phyloP scores from a whole-genome alignment of 2,888 invertebrate species.

The Epirrhoe tristata region DNA sequence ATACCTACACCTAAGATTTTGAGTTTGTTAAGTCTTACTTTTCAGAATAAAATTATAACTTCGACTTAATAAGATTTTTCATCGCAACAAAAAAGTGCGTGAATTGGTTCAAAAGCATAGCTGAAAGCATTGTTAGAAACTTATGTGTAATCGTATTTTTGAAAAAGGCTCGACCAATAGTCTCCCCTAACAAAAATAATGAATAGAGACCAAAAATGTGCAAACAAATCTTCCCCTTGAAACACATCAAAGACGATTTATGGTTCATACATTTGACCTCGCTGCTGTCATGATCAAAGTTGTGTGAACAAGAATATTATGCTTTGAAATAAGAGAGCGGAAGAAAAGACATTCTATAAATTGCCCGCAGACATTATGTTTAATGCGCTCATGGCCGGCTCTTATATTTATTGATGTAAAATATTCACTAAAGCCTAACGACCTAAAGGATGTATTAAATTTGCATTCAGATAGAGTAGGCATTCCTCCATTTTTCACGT shows the following conservation, averaged over 20 bases:
- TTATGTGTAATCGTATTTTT: slow-evolving; percentile 42
- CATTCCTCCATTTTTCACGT: not conserved
- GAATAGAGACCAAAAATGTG: slow-evolving; percentile 66
- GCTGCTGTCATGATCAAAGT: slow-evolving; percentile 67
- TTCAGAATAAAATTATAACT: slow-evolving; percentile 13
- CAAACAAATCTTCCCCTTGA: slow-evolving; percentile 65
- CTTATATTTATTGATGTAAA: slow-evolving; percentile 38
- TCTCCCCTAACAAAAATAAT: slow-evolving; percentile 62
- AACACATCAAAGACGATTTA: slow-evolving; percentile 70
- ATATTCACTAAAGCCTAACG: slow-evolving; percentile 40
- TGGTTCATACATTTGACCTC: slow-evolving; percentile 77
- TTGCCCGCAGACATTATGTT: slow-evolving; percentile 52
- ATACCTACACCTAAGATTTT: slow-evolving; percentile 1
- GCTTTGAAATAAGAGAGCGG: slow-evolving; percentile 53
- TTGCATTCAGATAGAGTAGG: slow-evolving; percentile 16
- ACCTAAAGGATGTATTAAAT: slow-evolving; percentile 30
- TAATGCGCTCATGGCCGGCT: slow-evolving; percentile 44
- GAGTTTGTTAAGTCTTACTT: slow-evolving; percentile 9
- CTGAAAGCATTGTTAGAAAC: slow-evolving; percentile 38
- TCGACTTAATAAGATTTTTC: not conserved
- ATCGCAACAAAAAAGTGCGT: not conserved
- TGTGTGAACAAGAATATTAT: slow-evolving; percentile 65
- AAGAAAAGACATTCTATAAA: slow-evolving; percentile 56
- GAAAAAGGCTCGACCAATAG: slow-evolving; percentile 40
- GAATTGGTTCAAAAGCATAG: slow-evolving; percentile 20